Base-by-base conservation (phyloP, 2,888 invertebrate species). In the Drosophila histrio region DNA sequence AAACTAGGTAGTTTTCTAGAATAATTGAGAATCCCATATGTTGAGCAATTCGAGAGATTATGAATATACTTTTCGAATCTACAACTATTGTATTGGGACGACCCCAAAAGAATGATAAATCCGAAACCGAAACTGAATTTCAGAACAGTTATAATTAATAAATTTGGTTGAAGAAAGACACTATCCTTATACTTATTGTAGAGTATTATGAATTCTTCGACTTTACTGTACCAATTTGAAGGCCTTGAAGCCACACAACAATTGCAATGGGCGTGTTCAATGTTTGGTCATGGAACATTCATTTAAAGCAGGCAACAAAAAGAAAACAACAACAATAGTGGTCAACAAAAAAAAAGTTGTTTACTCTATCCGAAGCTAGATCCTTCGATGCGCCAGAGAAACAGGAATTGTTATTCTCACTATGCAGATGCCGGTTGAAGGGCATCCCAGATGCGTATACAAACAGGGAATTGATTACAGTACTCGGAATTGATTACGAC, bases 241-340 rank as follows among this genome's bases (percentile, higher is more conserved):
- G 50, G 30, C 28, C 57, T 34, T 44, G 26, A 17, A 19, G 71
- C 34, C 3, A 21, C 50, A 21, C 39, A 53, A 26, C 53, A 30
- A 62, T 54, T 63, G 62, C 34, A 73, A 50, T 58, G 72, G 74
- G 72, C 74, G 74, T 72, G 50, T 34, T 58, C 22, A 30, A 9
- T 65, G 28, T 56, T 67, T 72, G 67, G 57, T 67, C 67, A 58
- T 52, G 56, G 52, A 56, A 50, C 56, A 34, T 56, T 39, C 26
- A 26, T 34, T 32, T 26, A 21, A 66, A 58, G 49, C 26, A 8
- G 8, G 6, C 7, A 30, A 38, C 46, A 28, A 34, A 21, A 38
- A 15, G 5, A 22, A n/a, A 38, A 24, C n/a, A 17, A 32, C 6
- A 26, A 28, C n/a, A 28, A 52, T 47, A 32, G 30, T 39, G 32